phyloP scores from a whole-genome alignment of 2,113 vertebrate genomes.

The Leucopsar rothschildi region DNA sequence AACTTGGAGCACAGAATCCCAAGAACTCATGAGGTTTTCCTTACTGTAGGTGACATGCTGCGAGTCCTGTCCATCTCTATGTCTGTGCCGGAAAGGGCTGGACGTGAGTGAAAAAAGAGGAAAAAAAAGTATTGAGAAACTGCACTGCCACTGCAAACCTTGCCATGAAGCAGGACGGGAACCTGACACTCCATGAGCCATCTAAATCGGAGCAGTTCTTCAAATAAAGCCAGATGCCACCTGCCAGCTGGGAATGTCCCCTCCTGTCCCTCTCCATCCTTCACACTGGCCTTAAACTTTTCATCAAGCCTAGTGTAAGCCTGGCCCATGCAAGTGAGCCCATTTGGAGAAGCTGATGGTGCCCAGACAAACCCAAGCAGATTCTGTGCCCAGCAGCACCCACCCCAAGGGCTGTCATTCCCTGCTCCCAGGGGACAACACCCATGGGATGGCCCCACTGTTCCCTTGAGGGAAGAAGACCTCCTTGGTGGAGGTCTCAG shows the following conservation, averaged over 20 bases:
- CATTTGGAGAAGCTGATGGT: accelerated
- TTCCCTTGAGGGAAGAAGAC: neutral
- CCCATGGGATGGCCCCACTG: accelerated
- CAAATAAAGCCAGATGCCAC: neutral
- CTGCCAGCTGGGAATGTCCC: neutral
- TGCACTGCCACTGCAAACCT: neutral
- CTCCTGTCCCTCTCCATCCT: neutral
- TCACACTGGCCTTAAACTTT: neutral
- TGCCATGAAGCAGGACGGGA: neutral
- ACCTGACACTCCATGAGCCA: neutral
- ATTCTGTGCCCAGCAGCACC: neutral
- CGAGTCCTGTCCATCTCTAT: neutral
- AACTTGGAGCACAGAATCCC: neutral
- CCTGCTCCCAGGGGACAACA: neutral
- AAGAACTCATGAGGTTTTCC: neutral
- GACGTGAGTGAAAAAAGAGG: neutral
- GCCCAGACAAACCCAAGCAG: neutral
- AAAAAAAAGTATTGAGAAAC: neutral
- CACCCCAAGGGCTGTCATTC: neutral
- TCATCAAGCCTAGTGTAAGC: neutral
- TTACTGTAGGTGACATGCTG: neutral
- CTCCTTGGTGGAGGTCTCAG: neutral
- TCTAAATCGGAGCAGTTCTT: neutral
- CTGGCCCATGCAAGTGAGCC: accelerated
- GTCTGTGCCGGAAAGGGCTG: neutral